These are phyloP conservation scores for Drosophila heteroneura DNA, from an alignment of 2,888 invertebrate genomes.

Conservation along the genomic window DNA sequence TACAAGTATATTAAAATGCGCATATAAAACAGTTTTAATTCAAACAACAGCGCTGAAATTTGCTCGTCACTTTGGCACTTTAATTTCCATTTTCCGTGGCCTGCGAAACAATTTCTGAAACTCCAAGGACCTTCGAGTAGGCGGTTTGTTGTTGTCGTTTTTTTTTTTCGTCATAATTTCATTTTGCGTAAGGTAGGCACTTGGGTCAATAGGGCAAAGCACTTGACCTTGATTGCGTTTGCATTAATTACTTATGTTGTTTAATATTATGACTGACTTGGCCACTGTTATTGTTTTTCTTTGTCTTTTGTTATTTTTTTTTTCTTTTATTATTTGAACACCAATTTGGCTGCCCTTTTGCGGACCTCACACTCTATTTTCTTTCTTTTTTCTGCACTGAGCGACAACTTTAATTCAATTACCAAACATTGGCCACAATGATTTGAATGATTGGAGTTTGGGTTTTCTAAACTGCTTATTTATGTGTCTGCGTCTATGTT, in stretches of 20 bases:
- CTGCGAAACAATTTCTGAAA: constrained; percentile 62
- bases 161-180: constrained; percentile 1
- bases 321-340: constrained; percentile 51
- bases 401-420: constrained; percentile 67
- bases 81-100: constrained; percentile 76
- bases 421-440: constrained; percentile 61
- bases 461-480: constrained; percentile 34
- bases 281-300: constrained; percentile 31
- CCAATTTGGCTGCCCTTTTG: constrained; percentile 39
- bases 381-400: constrained; percentile 28
- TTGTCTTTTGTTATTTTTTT: background rate
- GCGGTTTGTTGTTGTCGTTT: background rate
- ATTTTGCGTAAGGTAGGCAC: constrained; percentile 6
- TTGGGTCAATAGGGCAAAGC: constrained; percentile 72
- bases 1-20: constrained; percentile 20
- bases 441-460: constrained; percentile 39
- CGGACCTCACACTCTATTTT: constrained; percentile 27
- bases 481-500: background rate
- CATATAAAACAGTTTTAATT: constrained; percentile 47
- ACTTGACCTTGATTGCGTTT: constrained; percentile 79
- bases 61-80: constrained; percentile 67
- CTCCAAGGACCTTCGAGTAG: constrained; percentile 32
- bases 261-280: constrained; percentile 72
- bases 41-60: constrained; percentile 52
- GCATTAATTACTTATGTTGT: constrained; percentile 73